Base-by-base conservation (phyloP, 2,797 vertebrate genomes). In the Hyperoplus lanceolatus region DNA sequence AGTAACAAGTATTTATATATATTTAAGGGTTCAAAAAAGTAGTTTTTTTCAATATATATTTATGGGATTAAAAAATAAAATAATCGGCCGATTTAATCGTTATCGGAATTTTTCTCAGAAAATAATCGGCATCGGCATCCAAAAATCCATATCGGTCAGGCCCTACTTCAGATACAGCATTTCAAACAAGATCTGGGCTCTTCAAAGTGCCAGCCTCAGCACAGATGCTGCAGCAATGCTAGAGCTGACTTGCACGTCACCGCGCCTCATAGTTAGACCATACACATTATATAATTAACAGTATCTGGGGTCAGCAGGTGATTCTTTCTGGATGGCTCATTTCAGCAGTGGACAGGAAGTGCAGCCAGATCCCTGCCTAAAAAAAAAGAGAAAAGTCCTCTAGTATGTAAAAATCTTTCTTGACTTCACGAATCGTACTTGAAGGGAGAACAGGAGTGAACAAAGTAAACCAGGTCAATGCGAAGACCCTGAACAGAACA, bases 401-500 rank as follows among this genome's bases (percentile, higher is more conserved):
- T 61, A 51, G 29, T 72, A 71, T 67, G 21, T 12, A 39, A 77
- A 81, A 60, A 60, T 67, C 53, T 46, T 64, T 83, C 62, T 78
- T 42, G 53, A 71, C 75, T 42, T 54, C 77, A 69, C 83, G 89
- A 85, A 73, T 9, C 55, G 61, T 77, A 66, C 66, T 75, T 62
- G 60, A 65, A 58, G 67, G 79, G 60, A 64, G 70, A 80, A 70
- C 39, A 7, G 49, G 50, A 81, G 55, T 50, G 69, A 79, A 62
- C 4, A 0, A 87, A 84, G 75, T 83, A 90, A 94, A 92, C 82
- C 83, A 90, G 90, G 90, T 91, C 91, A 93, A 82, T 79, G 77
- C 69, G 80, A 88, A 84, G 82, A 90, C 86, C 82, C 86, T 83
- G 81, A 86, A 82, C 76, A 70, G 75, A 90, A 90, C 84, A 75